These are phyloP conservation scores for Griposia aprilina DNA, from an alignment of 2,888 invertebrate species.

Conservation along the genomic window DNA sequence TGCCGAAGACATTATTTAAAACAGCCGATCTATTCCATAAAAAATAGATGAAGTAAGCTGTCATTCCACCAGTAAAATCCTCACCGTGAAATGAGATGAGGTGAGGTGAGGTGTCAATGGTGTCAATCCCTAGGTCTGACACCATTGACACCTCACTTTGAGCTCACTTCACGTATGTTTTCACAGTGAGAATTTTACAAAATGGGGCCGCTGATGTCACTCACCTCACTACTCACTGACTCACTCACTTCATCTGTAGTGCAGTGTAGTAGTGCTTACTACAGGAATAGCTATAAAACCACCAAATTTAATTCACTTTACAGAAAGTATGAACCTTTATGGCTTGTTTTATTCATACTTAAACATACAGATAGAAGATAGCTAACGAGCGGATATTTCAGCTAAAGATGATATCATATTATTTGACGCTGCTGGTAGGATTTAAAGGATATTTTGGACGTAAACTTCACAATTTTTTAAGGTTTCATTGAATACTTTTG, in stretches of 20 bases:
- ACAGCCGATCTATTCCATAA: not conserved
- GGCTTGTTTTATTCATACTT: slow-evolving; percentile 34
- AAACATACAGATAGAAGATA: slow-evolving; percentile 45
- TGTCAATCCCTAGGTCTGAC: too few relatives aligned
- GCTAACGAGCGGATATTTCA: slow-evolving; percentile 56
- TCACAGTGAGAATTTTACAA: too few relatives aligned
- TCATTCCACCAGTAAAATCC: not conserved
- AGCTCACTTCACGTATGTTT: too few relatives aligned
- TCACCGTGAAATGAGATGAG: too few relatives aligned
- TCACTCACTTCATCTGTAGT: too few relatives aligned
- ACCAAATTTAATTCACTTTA: not conserved
- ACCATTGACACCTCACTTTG: too few relatives aligned
- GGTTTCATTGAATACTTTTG: too few relatives aligned
- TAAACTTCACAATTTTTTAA: not conserved
- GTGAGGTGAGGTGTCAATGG: too few relatives aligned
- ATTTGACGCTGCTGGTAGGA: slow-evolving; percentile 38
- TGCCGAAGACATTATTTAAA: not conserved
- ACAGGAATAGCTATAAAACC: not conserved
- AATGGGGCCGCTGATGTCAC: too few relatives aligned
- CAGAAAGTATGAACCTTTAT: not conserved
- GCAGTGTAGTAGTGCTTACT: not conserved
- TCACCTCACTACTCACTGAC: too few relatives aligned
- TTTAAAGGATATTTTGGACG: slow-evolving; percentile 28
- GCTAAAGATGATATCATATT: slow-evolving; percentile 52
- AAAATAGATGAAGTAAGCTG: not conserved